A percentile compares a stretch with the other conserved stretches of the same genome.
Conservation (phyloP, 37 sponge, comb jelly and placozoan genomes). For the Aphrocallistes beatrix region DNA sequence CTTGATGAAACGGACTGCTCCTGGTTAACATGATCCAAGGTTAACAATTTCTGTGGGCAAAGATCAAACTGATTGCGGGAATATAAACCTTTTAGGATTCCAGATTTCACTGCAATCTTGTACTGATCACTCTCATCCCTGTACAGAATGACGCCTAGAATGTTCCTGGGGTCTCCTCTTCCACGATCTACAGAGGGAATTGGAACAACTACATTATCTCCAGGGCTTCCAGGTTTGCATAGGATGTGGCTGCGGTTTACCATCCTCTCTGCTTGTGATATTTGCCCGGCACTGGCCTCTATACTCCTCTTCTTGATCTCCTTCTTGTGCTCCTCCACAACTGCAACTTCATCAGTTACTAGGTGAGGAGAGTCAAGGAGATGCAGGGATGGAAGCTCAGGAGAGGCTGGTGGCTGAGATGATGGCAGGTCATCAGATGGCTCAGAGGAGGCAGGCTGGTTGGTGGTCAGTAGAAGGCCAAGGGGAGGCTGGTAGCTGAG, state of each 20-base stretch:
- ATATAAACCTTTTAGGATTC: slow-evolving; percentile 18
- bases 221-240: slow-evolving; percentile 18
- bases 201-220: slow-evolving; percentile 1
- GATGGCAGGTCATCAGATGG: neutral
- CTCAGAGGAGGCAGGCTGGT: neutral
- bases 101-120: slow-evolving; percentile 9
- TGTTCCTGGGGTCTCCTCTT: slow-evolving; percentile 21
- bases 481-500: slow-evolving; percentile 1
- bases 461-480: neutral
- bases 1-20: neutral
- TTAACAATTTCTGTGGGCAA: neutral
- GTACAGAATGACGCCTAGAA: slow-evolving; percentile 9
- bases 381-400: neutral
- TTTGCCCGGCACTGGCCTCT: neutral
- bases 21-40: neutral
- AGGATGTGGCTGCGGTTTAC: slow-evolving; percentile 11
- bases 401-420: neutral
- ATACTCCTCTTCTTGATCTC: slow-evolving; percentile 14
- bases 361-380: slow-evolving; percentile 1
- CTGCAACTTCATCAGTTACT: slow-evolving; percentile 14
- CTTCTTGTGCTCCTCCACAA: slow-evolving; percentile 19
- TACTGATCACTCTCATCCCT: slow-evolving; percentile 15
- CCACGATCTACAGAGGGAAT: slow-evolving; percentile 14
- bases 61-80: slow-evolving; percentile 12
- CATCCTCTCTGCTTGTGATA: slow-evolving; percentile 20